Percentiles rank a stretch among this genome's conserved stretches.
Conservation (phyloP, 2,113 vertebrate genomes). For the Hystrix brachyura region DNA sequence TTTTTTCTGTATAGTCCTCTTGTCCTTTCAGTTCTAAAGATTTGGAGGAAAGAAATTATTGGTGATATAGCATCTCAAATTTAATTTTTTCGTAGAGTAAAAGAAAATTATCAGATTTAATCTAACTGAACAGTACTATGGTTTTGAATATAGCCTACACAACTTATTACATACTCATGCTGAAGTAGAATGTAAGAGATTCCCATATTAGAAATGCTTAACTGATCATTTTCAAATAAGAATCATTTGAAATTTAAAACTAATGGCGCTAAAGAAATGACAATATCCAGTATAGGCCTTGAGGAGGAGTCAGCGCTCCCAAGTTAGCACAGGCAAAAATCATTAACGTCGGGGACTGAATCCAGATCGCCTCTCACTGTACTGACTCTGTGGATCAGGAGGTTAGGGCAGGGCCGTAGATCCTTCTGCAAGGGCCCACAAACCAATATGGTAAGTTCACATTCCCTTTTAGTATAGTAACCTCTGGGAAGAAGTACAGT, state of each 20-base stretch:
- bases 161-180: not conserved
- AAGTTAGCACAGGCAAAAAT: not conserved
- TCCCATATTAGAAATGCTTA: not conserved
- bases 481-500: not conserved
- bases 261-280: not conserved
- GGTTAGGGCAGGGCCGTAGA: not conserved
- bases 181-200: not conserved
- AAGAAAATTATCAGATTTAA: not conserved
- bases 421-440: not conserved
- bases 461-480: not conserved
- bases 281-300: not conserved
- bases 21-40: not conserved
- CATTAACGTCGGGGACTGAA: not conserved
- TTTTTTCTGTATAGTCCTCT: not conserved
- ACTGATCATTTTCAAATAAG: conserved; percentile 15
- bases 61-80: not conserved
- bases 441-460: not conserved
- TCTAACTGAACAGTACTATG: not conserved
- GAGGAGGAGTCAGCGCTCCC: not conserved
- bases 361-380: not conserved
- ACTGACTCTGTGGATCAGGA: not conserved
- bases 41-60: not conserved
- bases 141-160: not conserved
- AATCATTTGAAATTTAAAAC: conserved; percentile 3
- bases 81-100: conserved; percentile 37